Evolutionary conservation across 2,113 vertebrate genomes (phyloP).

Genomic region (Noturus placidus): DNA sequence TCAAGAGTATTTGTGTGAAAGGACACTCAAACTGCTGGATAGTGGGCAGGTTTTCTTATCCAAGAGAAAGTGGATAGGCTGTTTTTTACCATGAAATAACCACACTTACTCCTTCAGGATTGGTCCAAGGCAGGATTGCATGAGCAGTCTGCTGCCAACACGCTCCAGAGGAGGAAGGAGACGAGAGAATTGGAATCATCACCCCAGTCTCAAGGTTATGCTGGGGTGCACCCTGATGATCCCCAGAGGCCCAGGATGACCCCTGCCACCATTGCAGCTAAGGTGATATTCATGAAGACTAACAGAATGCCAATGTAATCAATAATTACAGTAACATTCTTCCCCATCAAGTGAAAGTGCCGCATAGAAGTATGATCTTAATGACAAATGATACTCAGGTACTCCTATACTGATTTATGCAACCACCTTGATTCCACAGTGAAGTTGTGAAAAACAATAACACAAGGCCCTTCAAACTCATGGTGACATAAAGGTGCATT

Average conservation of each 20-base stretch:
- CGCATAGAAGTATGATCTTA: not conserved
- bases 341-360: not conserved
- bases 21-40: slow-evolving; percentile 72
- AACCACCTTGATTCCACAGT: not conserved
- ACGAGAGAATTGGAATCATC: slow-evolving; percentile 79
- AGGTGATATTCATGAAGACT: slow-evolving; percentile 71
- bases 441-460: not conserved
- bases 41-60: slow-evolving; percentile 56
- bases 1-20: slow-evolving; percentile 32
- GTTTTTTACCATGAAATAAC: slow-evolving; percentile 57
- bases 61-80: slow-evolving; percentile 8
- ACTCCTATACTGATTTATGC: not conserved
- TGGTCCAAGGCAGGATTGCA: slow-evolving; percentile 90
- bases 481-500: not conserved
- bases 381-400: not conserved
- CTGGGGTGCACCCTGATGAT: slow-evolving; percentile 71
- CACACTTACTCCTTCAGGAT: slow-evolving; percentile 75
- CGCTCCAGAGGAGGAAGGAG: slow-evolving; percentile 88
- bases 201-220: slow-evolving; percentile 61
- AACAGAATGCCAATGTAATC: not conserved
- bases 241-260: slow-evolving; percentile 79
- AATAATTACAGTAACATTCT: not conserved
- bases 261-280: slow-evolving; percentile 83
- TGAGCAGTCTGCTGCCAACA: slow-evolving; percentile 78
- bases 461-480: not conserved